These are phyloP conservation scores for Entomobrya proxima DNA, from an alignment of 2,888 invertebrate genomes.

Conservation along the genomic window DNA sequence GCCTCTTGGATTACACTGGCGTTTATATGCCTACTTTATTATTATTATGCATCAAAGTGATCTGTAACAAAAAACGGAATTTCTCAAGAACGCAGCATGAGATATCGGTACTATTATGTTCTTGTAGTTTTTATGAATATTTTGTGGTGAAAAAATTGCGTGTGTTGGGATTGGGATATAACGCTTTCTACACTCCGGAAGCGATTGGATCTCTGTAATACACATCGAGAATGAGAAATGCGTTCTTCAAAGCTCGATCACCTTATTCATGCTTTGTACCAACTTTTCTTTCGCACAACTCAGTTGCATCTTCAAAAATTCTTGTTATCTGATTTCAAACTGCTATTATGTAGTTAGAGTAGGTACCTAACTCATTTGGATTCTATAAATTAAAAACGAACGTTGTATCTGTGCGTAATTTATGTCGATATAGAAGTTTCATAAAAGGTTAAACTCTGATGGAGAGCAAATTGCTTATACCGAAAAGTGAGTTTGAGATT, in stretches of 20 bases:
- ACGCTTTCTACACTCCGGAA: conserved; percentile 68
- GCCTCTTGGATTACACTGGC: neutral
- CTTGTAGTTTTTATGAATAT: neutral
- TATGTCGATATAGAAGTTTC: too few relatives aligned
- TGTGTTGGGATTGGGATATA: conserved; percentile 43
- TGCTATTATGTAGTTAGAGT: conserved; percentile 27
- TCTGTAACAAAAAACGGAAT: conserved; percentile 47
- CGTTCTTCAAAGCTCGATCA: neutral
- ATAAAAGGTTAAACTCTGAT: too few relatives aligned
- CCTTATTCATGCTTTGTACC: neutral
- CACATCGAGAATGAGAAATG: neutral
- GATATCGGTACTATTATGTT: conserved; percentile 47
- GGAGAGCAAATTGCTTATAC: too few relatives aligned
- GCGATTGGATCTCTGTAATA: conserved; percentile 55
- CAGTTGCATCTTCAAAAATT: neutral
- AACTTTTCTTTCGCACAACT: neutral
- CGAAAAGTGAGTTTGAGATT: too few relatives aligned
- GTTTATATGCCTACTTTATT: neutral
- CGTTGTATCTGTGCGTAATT: too few relatives aligned
- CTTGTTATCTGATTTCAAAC: neutral
- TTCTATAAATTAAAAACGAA: too few relatives aligned
- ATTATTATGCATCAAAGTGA: conserved; percentile 17
- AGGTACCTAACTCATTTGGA: neutral
- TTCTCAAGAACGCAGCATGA: neutral
- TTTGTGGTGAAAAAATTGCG: conserved; percentile 47